These are phyloP conservation scores for Folsomia candida DNA, from an alignment of 2,888 invertebrate genomes.

Conservation along the genomic window DNA sequence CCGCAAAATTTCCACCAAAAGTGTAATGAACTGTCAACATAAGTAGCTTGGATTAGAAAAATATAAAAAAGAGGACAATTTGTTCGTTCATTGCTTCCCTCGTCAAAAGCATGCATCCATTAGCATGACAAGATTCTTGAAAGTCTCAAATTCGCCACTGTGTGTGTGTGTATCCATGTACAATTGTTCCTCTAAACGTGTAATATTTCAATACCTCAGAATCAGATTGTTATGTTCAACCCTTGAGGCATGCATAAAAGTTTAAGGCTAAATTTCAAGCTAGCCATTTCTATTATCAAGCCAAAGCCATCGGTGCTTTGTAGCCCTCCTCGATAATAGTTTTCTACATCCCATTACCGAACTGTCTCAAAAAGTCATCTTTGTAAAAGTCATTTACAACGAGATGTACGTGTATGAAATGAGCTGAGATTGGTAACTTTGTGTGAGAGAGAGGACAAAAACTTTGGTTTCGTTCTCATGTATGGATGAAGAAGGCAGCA, in stretches of 20 bases:
- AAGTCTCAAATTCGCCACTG: background rate
- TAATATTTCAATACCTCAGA: background rate
- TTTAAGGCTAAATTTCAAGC: background rate
- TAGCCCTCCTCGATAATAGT: background rate
- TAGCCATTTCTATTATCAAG: constrained; percentile 1
- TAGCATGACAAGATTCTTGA: background rate
- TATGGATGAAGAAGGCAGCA: too few species aligned
- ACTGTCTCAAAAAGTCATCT: constrained; percentile 8
- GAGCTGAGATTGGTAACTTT: background rate
- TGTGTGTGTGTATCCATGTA: background rate
- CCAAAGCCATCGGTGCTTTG: background rate
- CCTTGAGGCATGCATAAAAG: background rate
- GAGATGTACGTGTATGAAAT: background rate
- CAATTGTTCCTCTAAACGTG: background rate
- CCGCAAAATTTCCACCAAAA: background rate
- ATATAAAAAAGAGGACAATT: constrained; percentile 23
- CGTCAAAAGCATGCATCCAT: background rate
- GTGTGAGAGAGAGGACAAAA: constrained; percentile 13
- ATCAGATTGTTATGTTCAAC: background rate
- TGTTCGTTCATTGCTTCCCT: constrained; percentile 18
- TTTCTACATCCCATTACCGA: background rate
- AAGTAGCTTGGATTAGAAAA: constrained; percentile 15
- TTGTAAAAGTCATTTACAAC: constrained; percentile 4
- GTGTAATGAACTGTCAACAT: constrained; percentile 41
- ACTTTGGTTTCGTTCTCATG: constrained; percentile 18